phyloP scores from a whole-genome alignment of 2,888 invertebrate species.

The Xanthia icteritia region DNA sequence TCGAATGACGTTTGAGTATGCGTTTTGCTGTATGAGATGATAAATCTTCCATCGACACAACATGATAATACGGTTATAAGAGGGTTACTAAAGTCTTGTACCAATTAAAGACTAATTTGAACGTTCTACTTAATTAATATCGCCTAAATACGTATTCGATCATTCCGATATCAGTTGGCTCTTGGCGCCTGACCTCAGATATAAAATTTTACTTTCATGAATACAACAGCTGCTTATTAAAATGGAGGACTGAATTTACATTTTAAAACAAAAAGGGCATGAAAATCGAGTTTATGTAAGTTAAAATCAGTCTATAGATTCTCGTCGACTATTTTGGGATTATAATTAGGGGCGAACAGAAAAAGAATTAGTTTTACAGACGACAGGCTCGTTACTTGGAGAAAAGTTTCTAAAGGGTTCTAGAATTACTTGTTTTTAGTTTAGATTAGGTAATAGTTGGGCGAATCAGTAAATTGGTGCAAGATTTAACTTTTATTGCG shows the following conservation, averaged over 20 bases:
- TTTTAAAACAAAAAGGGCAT: slow-evolving; percentile 21
- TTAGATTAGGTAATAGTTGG: slow-evolving; percentile 10
- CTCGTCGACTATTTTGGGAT: slow-evolving; percentile 17
- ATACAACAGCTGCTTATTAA: slow-evolving; percentile 12
- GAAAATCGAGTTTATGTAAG: neutral
- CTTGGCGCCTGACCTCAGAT: slow-evolving; percentile 1
- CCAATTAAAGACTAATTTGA: slow-evolving; percentile 29
- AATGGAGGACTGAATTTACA: slow-evolving; percentile 19
- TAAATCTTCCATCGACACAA: slow-evolving; percentile 10
- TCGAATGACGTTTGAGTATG: slow-evolving; percentile 21
- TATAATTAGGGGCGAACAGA: slow-evolving; percentile 35
- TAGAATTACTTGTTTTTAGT: slow-evolving; percentile 28
- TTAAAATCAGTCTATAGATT: slow-evolving; percentile 7
- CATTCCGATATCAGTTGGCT: slow-evolving; percentile 10
- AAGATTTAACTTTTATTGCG: slow-evolving; percentile 23
- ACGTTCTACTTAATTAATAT: slow-evolving; percentile 13
- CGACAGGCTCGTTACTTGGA: slow-evolving; percentile 9
- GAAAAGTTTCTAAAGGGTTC: slow-evolving; percentile 24
- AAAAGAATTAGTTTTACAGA: slow-evolving; percentile 23
- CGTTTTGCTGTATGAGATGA: slow-evolving; percentile 19
- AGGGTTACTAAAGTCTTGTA: slow-evolving; percentile 16
- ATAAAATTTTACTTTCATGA: slow-evolving; percentile 18
- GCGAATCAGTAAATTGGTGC: slow-evolving; percentile 14
- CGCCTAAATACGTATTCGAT: neutral
- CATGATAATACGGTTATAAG: neutral